Evolutionary conservation across 2,888 invertebrate genomes (phyloP).

Genomic region (Lordiphosa fenestrarum): DNA sequence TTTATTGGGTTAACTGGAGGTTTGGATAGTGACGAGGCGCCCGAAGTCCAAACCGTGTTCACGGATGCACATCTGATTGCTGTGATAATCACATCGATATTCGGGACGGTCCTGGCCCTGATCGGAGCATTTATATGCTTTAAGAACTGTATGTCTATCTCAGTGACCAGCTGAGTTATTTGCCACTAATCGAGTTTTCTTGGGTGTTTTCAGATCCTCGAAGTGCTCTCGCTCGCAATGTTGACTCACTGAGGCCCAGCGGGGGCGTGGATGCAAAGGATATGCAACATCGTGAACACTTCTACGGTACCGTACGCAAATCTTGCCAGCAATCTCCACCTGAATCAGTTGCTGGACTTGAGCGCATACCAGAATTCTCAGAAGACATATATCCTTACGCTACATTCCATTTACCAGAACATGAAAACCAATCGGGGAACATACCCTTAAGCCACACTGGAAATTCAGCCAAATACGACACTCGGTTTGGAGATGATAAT

Average conservation of each 20-base stretch:
- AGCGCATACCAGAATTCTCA: conserved; percentile 83
- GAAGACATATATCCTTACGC: conserved; percentile 84
- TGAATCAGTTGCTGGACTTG: conserved; percentile 80
- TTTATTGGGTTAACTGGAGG: conserved; percentile 80
- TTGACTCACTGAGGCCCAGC: conserved; percentile 66
- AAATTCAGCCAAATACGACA: conserved; percentile 70
- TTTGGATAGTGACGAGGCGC: conserved; percentile 59
- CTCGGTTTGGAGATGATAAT: conserved; percentile 69
- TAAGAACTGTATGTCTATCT: conserved; percentile 81
- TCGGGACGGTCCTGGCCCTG: conserved; percentile 82
- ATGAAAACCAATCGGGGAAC: conserved; percentile 82
- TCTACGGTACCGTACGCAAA: conserved; percentile 82
- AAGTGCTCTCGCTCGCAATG: conserved; percentile 65
- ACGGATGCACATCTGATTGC: conserved; percentile 77
- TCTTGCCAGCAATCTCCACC: conserved; percentile 80
- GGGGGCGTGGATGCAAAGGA: conserved; percentile 61
- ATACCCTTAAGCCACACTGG: conserved; percentile 78
- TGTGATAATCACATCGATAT: conserved; percentile 75
- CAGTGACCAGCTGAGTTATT: background rate
- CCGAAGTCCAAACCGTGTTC: conserved; percentile 68
- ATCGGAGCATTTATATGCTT: conserved; percentile 82
- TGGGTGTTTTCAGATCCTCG: conserved; percentile 64
- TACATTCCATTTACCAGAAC: conserved; percentile 83
- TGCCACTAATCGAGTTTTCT: background rate
- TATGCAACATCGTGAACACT: conserved; percentile 81